These are phyloP conservation scores for Paratilapia polleni DNA, from an alignment of 2,113 vertebrate genomes.

Conservation along the genomic window DNA sequence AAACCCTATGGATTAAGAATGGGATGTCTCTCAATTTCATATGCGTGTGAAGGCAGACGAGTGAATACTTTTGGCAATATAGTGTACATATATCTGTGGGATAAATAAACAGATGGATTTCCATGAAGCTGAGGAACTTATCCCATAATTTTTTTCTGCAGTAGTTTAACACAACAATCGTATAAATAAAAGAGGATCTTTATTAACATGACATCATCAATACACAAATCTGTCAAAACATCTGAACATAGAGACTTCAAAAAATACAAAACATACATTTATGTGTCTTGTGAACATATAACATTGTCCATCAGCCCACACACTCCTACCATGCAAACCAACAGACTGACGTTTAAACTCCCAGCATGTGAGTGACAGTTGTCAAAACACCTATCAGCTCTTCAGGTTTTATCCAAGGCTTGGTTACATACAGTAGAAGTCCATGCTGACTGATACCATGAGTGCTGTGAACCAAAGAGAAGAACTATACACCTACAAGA, in stretches of 20 bases:
- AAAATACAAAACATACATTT: slow-evolving; percentile 82
- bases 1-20: too few species aligned
- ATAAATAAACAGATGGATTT: too few species aligned
- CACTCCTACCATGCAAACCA: background rate
- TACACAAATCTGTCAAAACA: slow-evolving; percentile 69
- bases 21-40: too few species aligned
- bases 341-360: slow-evolving; percentile 2
- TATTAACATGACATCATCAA: slow-evolving; percentile 74
- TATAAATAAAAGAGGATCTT: slow-evolving; percentile 69
- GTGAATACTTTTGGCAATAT: too few species aligned
- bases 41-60: too few species aligned
- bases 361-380: background rate
- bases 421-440: too few species aligned
- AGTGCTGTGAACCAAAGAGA: slow-evolving; percentile 35
- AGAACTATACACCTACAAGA: slow-evolving; percentile 26
- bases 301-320: slow-evolving; percentile 31
- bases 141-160: background rate
- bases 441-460: background rate
- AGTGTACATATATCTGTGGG: too few species aligned
- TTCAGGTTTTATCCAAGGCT: background rate
- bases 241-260: slow-evolving; percentile 59
- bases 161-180: background rate
- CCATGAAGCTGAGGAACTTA: too few species aligned
- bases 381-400: background rate
- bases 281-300: slow-evolving; percentile 67